Evolutionary conservation across 2,888 invertebrate species (phyloP).

Genomic region (Pharmacophagus antenor): DNA sequence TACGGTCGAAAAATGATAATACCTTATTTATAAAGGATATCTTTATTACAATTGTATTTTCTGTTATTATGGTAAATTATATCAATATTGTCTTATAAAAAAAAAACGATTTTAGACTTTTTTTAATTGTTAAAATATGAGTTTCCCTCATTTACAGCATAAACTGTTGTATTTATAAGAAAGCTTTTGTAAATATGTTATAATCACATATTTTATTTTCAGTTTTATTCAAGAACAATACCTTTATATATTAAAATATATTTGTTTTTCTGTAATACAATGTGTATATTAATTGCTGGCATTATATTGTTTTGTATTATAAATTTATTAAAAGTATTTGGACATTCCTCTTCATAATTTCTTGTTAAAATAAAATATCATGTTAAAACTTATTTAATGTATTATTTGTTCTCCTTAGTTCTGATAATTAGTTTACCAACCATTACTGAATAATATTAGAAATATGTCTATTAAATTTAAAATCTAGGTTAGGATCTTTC

Average conservation of each 20-base stretch:
- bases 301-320: conserved; percentile 10
- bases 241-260: neutral
- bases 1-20: too few relatives aligned
- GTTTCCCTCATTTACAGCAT: neutral
- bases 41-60: too few relatives aligned
- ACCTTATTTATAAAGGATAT: too few relatives aligned
- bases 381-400: conserved; percentile 46
- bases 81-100: too few relatives aligned
- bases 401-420: neutral
- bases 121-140: neutral
- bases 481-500: too few relatives aligned
- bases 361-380: conserved; percentile 64
- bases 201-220: neutral
- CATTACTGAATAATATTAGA: too few relatives aligned
- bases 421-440: too few relatives aligned
- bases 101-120: neutral
- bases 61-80: too few relatives aligned
- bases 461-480: too few relatives aligned
- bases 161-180: neutral
- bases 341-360: conserved; percentile 66
- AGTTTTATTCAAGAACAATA: neutral
- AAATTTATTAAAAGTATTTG: conserved; percentile 36
- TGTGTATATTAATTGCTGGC: conserved; percentile 8
- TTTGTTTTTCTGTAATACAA: conserved; percentile 2
- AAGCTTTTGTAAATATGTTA: neutral